A percentile compares a stretch with the other conserved stretches of the same genome.
Evolutionary conservation across 2,797 vertebrate species (phyloP).

Genomic region (Gallinago stenura): DNA sequence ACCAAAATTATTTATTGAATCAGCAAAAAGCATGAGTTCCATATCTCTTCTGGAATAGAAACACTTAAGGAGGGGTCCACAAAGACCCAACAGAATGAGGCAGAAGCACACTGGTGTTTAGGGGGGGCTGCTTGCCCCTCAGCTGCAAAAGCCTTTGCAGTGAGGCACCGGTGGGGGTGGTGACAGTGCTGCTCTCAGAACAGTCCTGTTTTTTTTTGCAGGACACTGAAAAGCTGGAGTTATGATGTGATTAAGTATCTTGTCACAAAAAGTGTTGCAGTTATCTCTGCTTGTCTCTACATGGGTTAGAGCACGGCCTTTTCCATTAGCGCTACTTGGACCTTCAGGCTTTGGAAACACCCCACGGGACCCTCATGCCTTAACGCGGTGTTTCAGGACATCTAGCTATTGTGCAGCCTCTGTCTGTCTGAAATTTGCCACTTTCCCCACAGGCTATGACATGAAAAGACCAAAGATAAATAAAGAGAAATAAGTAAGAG

Average conservation of each 20-base stretch:
- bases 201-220: background rate
- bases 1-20: conserved; percentile 21
- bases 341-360: background rate
- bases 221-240: background rate
- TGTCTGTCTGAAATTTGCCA: background rate
- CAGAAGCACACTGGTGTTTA: background rate
- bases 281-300: background rate
- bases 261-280: background rate
- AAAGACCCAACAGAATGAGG: background rate
- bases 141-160: background rate
- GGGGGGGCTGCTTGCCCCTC: background rate
- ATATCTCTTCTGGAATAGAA: background rate
- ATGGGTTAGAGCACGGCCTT: background rate
- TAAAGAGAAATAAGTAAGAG: background rate
- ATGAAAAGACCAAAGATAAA: background rate
- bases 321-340: background rate
- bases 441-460: background rate
- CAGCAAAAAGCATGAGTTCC: background rate
- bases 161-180: background rate
- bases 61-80: background rate
- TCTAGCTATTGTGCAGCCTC: background rate
- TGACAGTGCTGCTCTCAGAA: background rate
- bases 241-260: background rate
- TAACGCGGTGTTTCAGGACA: background rate
- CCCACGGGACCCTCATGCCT: rapidly evolving